phyloP scores from a whole-genome alignment of 2,113 vertebrate species.

The Eulemur rufifrons region DNA sequence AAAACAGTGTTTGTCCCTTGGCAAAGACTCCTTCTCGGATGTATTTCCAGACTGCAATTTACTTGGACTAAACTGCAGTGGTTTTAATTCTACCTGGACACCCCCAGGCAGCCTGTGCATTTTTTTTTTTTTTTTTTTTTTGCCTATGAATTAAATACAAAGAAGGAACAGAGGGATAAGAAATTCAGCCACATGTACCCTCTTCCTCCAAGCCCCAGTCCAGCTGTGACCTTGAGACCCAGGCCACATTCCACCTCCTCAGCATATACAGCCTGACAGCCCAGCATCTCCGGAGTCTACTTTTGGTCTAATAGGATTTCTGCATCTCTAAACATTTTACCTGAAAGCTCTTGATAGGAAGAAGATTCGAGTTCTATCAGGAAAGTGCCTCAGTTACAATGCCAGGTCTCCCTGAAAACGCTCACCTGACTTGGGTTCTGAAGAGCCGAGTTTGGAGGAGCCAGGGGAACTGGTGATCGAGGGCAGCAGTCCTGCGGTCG shows the following conservation, averaged over 20 bases:
- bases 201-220: background rate
- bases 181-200: background rate
- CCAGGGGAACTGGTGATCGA: background rate
- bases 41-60: background rate
- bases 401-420: background rate
- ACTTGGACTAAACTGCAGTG: background rate
- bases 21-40: background rate
- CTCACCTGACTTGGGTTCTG: background rate
- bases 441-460: background rate
- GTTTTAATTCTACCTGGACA: conserved; percentile 15
- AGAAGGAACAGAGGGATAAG: background rate
- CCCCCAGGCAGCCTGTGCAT: background rate
- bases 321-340: background rate
- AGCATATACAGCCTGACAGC: background rate
- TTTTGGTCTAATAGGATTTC: background rate
- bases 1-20: conserved; percentile 1
- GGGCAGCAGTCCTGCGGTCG: too few relatives aligned
- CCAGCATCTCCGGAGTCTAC: background rate
- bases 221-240: background rate
- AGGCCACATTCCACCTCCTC: background rate
- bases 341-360: background rate
- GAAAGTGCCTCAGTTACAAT: background rate
- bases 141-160: background rate
- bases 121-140: background rate
- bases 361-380: background rate